Base-by-base conservation (phyloP, 2,797 vertebrate genomes). In the Schizopygopsis malacanthus region DNA sequence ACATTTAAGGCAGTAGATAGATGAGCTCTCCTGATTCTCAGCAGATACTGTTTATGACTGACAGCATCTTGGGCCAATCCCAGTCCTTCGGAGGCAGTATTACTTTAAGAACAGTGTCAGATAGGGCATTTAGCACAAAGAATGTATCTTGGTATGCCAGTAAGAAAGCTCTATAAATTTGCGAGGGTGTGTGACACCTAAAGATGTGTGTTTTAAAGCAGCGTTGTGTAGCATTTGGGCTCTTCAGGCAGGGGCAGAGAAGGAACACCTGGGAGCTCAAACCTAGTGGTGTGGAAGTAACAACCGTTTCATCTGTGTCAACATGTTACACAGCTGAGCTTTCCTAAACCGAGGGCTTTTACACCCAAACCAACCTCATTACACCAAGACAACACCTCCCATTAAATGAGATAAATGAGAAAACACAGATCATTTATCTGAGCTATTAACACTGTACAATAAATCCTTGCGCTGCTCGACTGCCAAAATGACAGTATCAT, bases 401-500 rank as follows among this genome's bases (percentile, higher is more conserved):
- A 79, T 79, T 88, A 59, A 67, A 85, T 76, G 43, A 65, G 75
- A 71, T 37, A 25, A 71, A 47, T 4, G n/a, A 79, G 25, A 67
- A 78, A 77, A 75, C 47, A 2, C 72, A 13, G 76, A 63, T 82
- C 39, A 56, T 82, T 56, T n/a, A 73, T 67, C 20, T n/a, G 39
- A 47, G 75, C 41, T 54, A 41, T 70, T 52, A 81, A 22, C 22
- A 50, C 28, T 39, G 41, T 43, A 75, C 2, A n/a, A 15, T 50
- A 71, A 59, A 85, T 71, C 54, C 8, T 22, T 13, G 33, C 10
- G 8, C 56, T 54, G 79, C 84, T 79, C 87, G 82, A 59, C 25
- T 70, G 84, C 90, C 88, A 88, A 91, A 92, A 91, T 91, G 91
- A 92, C 92, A 90, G 89, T 87, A 90, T 92, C 88, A 89, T 90